Evolutionary conservation across 2,797 vertebrate genomes (phyloP).

Genomic region (Octomys mimax): DNA sequence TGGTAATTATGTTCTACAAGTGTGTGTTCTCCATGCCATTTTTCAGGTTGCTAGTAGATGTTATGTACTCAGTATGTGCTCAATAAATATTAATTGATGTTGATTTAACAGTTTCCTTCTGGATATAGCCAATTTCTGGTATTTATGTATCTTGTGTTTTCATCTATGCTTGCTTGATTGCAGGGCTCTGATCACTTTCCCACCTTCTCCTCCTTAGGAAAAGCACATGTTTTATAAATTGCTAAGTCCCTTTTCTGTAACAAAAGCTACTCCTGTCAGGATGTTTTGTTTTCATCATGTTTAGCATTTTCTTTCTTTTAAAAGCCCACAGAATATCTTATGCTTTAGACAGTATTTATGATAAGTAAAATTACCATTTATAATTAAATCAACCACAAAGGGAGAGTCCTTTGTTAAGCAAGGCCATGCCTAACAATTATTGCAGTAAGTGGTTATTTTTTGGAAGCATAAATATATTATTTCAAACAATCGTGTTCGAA

Average conservation of each 20-base stretch:
- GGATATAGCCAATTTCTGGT: slow-evolving; percentile 65
- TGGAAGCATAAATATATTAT: slow-evolving; percentile 49
- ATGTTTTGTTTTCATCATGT: slow-evolving; percentile 18
- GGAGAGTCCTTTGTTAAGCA: slow-evolving; percentile 3
- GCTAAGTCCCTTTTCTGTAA: slow-evolving; percentile 48
- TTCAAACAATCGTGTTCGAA: slow-evolving; percentile 47
- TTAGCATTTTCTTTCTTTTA: slow-evolving; percentile 30
- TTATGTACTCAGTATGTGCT: slow-evolving; percentile 72
- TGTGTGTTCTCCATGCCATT: slow-evolving; percentile 59
- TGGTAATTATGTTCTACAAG: slow-evolving; percentile 76
- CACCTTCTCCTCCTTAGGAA: slow-evolving; percentile 56
- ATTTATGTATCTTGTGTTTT: slow-evolving; percentile 62
- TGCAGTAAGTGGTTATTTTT: neutral
- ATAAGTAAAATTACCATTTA: neutral
- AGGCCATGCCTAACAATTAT: neutral
- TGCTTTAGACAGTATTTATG: slow-evolving; percentile 22
- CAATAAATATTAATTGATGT: slow-evolving; percentile 80
- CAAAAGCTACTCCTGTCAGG: slow-evolving; percentile 60
- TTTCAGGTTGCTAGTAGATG: slow-evolving; percentile 69
- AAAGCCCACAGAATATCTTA: neutral
- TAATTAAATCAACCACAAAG: slow-evolving; percentile 52
- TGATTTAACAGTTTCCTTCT: slow-evolving; percentile 69
- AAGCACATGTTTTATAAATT: slow-evolving; percentile 35
- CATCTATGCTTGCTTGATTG: slow-evolving; percentile 66
- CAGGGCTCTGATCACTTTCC: slow-evolving; percentile 50